A percentile compares a stretch with the other conserved stretches of the same genome.
phyloP scores from a whole-genome alignment of 2,888 invertebrate species.

The Phymatocera aterrima region DNA sequence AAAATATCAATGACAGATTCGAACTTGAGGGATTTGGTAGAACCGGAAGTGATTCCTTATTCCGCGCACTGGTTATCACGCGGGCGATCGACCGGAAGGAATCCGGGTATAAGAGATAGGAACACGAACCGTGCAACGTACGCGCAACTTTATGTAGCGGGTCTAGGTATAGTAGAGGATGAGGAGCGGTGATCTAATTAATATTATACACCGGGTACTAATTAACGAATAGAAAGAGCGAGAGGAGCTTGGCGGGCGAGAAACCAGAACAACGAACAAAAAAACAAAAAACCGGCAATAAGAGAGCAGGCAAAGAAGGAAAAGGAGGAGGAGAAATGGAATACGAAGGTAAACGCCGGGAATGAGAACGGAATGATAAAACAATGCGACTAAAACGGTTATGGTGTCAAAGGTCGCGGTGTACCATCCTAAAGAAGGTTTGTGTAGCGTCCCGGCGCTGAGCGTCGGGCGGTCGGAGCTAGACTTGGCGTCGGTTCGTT shows the following conservation, averaged over 20 bases:
- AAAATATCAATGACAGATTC: too few species aligned
- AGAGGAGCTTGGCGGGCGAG: too few species aligned
- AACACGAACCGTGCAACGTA: neutral
- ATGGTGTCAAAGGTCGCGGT: slow-evolving; percentile 34
- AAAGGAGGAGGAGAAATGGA: slow-evolving; percentile 28
- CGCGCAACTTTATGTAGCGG: neutral
- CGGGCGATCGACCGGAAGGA: neutral
- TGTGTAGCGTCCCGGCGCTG: slow-evolving; percentile 62
- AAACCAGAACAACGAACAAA: neutral
- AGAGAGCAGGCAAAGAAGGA: too few species aligned
- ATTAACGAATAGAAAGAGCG: neutral
- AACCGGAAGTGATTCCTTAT: neutral
- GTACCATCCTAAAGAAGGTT: slow-evolving; percentile 5
- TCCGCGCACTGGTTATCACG: neutral
- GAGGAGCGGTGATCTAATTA: neutral
- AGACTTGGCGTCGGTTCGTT: slow-evolving; percentile 72
- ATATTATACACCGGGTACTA: too few species aligned
- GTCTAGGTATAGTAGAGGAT: neutral
- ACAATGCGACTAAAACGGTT: slow-evolving; percentile 1
- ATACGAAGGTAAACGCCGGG: slow-evolving; percentile 32
- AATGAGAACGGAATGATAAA: neutral
- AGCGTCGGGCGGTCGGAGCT: slow-evolving; percentile 69
- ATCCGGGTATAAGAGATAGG: too few species aligned
- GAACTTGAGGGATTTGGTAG: neutral
- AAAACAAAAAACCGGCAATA: neutral